phyloP scores from a whole-genome alignment of 2,113 vertebrate species.

The Paramisgurnus dabryanus region DNA sequence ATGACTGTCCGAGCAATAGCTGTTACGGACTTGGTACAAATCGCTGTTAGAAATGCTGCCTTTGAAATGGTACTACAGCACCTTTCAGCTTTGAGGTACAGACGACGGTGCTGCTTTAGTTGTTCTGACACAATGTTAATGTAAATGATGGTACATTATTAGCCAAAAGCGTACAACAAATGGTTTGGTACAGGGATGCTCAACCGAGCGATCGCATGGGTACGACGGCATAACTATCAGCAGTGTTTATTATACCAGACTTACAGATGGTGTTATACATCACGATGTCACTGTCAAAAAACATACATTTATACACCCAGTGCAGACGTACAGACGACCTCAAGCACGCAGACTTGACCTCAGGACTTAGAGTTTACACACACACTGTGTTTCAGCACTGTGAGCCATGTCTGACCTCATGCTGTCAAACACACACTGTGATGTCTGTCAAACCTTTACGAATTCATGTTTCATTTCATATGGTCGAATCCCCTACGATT shows the following conservation, averaged over 20 bases:
- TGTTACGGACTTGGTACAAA: constrained; percentile 21
- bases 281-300: background rate
- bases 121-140: background rate
- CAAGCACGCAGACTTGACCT: constrained; percentile 20
- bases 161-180: background rate
- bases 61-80: background rate
- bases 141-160: constrained; percentile 18
- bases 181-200: constrained; percentile 34
- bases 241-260: background rate
- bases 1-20: background rate
- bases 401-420: constrained; percentile 34
- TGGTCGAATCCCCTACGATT: background rate
- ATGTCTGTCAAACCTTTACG: constrained; percentile 10
- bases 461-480: constrained; percentile 2
- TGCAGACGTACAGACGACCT: constrained; percentile 2
- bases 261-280: constrained; percentile 12
- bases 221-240: background rate
- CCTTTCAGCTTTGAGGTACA: background rate
- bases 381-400: constrained; percentile 40
- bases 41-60: background rate
- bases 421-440: constrained; percentile 42
- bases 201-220: background rate
- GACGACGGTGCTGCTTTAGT: background rate
- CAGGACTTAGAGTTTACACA: constrained; percentile 36
- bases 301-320: constrained; percentile 11